Conservation (phyloP, 2,888 invertebrate genomes). For the Tribolium freemani region DNA sequence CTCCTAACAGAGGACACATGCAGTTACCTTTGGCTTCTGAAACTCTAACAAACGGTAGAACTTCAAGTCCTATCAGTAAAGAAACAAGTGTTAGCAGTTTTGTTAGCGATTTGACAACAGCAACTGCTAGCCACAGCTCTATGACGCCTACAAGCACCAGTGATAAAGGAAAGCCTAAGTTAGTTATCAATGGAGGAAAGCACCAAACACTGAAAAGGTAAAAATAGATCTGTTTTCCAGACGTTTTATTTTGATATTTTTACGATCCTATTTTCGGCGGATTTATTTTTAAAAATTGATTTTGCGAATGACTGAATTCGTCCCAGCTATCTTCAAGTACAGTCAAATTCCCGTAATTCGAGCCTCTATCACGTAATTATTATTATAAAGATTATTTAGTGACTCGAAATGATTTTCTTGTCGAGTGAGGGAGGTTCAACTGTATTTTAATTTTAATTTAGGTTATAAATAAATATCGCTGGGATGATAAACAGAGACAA, state of each 20-base stretch:
- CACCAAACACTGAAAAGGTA: constrained; percentile 82
- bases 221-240: constrained; percentile 6
- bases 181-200: constrained; percentile 79
- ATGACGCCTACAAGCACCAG: constrained; percentile 73
- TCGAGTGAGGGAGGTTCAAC: too few species aligned
- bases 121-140: constrained; percentile 69
- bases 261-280: not conserved
- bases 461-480: too few species aligned
- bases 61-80: constrained; percentile 69
- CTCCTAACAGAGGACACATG: constrained; percentile 65
- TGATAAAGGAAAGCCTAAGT: constrained; percentile 78
- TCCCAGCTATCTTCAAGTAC: too few species aligned
- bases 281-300: too few species aligned
- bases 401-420: too few species aligned
- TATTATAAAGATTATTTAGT: too few species aligned
- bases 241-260: not conserved
- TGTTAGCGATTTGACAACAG: constrained; percentile 76
- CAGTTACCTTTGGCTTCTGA: constrained; percentile 64
- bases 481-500: too few species aligned
- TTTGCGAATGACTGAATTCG: too few species aligned
- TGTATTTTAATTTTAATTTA: too few species aligned
- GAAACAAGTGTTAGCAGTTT: constrained; percentile 82
- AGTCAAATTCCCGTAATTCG: too few species aligned
- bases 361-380: too few species aligned
- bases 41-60: constrained; percentile 60